phyloP scores from a whole-genome alignment of 2,888 invertebrate species.

The Brachyptera risi region DNA sequence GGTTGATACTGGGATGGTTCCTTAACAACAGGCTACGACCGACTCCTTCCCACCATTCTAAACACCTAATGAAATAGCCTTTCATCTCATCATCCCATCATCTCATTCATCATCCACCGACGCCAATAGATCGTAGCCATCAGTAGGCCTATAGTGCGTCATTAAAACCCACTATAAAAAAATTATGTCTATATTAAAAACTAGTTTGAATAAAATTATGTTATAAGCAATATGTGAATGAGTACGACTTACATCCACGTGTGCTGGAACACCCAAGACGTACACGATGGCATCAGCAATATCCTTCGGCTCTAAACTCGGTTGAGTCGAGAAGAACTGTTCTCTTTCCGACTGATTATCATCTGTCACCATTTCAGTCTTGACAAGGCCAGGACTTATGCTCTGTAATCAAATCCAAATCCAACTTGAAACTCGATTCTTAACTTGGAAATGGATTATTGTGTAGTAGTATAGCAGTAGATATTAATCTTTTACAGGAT shows the following conservation, averaged over 20 bases:
- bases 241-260: constrained; percentile 39
- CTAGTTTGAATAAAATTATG: background rate
- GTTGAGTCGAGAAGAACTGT: background rate
- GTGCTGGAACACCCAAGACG: constrained; percentile 40
- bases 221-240: no score
- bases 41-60: no score
- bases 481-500: no score
- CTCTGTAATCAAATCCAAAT: constrained; percentile 36
- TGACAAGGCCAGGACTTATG: constrained; percentile 48
- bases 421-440: background rate
- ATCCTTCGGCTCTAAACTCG: constrained; percentile 44
- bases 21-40: no score
- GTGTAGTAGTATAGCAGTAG: no score
- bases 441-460: background rate
- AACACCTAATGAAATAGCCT: no score
- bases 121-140: no score
- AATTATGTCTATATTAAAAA: background rate
- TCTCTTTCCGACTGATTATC: background rate
- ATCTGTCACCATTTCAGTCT: constrained; percentile 44
- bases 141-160: no score
- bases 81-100: no score
- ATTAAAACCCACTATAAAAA: no score
- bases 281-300: constrained; percentile 43
- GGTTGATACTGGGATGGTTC: no score
- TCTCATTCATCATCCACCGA: no score